Conservation (phyloP, 2,113 vertebrate species). For the Boulengeromyrus knoepffleri region DNA sequence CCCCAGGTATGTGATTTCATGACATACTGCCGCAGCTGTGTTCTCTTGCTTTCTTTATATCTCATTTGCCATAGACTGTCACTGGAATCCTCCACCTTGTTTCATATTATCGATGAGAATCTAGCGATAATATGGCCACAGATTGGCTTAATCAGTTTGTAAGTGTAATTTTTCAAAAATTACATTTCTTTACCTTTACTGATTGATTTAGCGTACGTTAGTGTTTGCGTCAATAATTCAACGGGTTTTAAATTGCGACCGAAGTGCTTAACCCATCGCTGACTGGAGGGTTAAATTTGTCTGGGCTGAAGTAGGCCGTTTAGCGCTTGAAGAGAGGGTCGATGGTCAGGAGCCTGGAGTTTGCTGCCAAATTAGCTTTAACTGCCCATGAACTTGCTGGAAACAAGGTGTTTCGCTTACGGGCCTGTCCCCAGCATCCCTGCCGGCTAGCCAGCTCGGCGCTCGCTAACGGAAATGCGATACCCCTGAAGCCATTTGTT, state of each 20-base stretch:
- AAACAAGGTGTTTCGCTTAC: conserved; percentile 70
- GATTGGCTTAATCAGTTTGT: background rate
- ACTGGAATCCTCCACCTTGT: background rate
- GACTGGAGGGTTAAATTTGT: background rate
- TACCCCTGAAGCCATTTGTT: conserved; percentile 76
- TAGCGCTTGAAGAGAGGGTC: conserved; percentile 65
- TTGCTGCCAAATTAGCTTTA: conserved; percentile 79
- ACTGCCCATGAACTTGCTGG: conserved; percentile 77
- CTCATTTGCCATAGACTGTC: background rate
- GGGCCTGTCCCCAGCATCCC: conserved; percentile 55
- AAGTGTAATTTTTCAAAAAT: background rate
- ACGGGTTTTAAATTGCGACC: background rate
- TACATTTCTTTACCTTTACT: background rate
- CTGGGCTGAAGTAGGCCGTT: background rate
- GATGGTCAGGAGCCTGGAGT: conserved; percentile 68
- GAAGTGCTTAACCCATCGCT: background rate
- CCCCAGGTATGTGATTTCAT: conserved; percentile 53
- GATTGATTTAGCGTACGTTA: background rate
- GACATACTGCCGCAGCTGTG: background rate
- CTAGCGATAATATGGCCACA: background rate
- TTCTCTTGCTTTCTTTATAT: background rate
- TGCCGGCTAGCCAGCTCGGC: conserved; percentile 26
- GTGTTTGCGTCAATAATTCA: background rate
- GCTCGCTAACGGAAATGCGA: conserved; percentile 76
- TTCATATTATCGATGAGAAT: background rate